Percentiles rank a stretch among this genome's conserved stretches.
phyloP scores from a whole-genome alignment of 2,888 invertebrate genomes.

The Sarcophaga subvicina region DNA sequence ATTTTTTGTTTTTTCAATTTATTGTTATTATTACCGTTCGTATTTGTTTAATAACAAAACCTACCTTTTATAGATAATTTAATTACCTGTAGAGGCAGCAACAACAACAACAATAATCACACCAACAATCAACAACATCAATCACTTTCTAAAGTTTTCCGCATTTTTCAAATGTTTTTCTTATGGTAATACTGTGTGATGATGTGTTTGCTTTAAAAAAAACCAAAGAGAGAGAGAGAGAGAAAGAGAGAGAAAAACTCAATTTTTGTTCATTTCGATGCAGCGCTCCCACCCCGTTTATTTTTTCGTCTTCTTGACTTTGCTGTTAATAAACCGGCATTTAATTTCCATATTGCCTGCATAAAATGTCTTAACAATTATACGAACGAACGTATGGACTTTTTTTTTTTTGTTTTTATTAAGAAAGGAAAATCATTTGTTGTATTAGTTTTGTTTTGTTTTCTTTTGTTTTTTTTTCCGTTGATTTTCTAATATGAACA shows the following conservation, averaged over 20 bases:
- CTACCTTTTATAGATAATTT: conserved; percentile 59
- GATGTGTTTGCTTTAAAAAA: neutral
- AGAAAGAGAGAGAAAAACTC: too few relatives aligned
- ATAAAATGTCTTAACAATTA: conserved; percentile 42
- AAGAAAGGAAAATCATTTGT: conserved; percentile 29
- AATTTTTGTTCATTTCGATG: too few relatives aligned
- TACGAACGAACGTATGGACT: neutral
- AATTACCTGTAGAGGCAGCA: conserved; percentile 8
- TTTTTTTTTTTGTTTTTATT: neutral
- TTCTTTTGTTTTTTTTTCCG: too few relatives aligned
- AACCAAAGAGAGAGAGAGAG: too few relatives aligned
- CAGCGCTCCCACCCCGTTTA: neutral
- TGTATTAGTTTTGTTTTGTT: neutral
- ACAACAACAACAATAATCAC: too few relatives aligned
- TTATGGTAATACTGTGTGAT: conserved; percentile 17
- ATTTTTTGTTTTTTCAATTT: neutral
- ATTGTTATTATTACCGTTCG: neutral
- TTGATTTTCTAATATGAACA: conserved; percentile 20
- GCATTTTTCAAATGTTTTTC: conserved; percentile 61
- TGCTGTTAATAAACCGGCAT: conserved; percentile 44
- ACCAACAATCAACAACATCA: conserved; percentile 40
- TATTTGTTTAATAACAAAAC: conserved; percentile 9
- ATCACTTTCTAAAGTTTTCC: conserved; percentile 71
- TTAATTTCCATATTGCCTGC: conserved; percentile 64
- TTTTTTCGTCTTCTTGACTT: neutral